Evolutionary conservation across 2,888 invertebrate species (phyloP), one percentile per base, ranked within the genome.

Genomic region (Cistogaster globosa): DNA sequence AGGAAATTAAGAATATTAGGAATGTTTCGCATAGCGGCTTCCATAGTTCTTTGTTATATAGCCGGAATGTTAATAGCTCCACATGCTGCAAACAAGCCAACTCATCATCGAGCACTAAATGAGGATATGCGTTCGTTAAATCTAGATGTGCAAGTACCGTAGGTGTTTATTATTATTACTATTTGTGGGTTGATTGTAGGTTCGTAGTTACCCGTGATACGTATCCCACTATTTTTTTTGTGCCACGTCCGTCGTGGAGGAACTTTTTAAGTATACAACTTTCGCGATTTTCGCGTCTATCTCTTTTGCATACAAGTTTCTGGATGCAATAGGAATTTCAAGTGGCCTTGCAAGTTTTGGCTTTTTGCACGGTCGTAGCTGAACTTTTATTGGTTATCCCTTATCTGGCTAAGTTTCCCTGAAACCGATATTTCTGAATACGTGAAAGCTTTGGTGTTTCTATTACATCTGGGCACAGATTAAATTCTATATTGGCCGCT

Each of bases 71-170:
- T 71, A 6, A 55, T 55, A 1, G 80, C 80, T 14, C 72, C 72
- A n/a, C 67, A 80, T 8, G 74, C 80, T 53, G 72, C 14, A 68
- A 51, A 51, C 63, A 67, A 26, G 69, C 62, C 18, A 84, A 79
- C 12, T 84, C 79, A 4, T 87, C 84, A 42, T 86, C 81, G 18
- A 86, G 51, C 53, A 55, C 20, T 32, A 71, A 8, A 18, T 83
- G 78, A 1, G 83, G 55, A 16, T 86, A 86, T 2, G 87, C 87
- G 38, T 86, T 81, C 1, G 83, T 84, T 9, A 81, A 9, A 12
- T 20, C 53, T 4, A 53, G 53, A 11, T 53, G 53, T 7, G 9
- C 58, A 63, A 76, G 63, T 16, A 78, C 48, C 11, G 53, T 78
- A 69, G 63, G 18, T 65, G 65, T 20, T 79, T 57, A 12, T 71